Evolutionary conservation across 1,140 invertebrate species (phyloP).

Genomic region (Telenomus remus): DNA sequence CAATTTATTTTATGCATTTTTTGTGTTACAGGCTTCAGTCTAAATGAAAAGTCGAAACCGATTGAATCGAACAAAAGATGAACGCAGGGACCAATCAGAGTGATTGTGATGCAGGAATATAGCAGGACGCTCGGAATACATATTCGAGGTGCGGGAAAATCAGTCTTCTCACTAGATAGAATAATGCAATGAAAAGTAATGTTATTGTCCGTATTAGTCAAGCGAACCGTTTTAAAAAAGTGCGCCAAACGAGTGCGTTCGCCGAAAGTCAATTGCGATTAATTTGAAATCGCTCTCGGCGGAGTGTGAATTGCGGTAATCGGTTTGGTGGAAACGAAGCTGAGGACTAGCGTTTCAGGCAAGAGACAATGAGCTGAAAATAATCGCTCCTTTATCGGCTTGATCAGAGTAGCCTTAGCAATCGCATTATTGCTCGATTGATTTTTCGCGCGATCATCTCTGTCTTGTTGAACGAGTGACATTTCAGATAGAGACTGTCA

Average conservation of each 20-base stretch:
- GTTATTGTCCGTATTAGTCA: conserved; percentile 38
- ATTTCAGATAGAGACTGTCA: no score
- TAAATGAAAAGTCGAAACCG: conserved; percentile 28
- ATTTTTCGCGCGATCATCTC: no score
- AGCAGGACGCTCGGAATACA: conserved; percentile 13
- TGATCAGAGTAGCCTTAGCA: background rate
- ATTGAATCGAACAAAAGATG: conserved; percentile 26
- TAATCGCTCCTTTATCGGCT: no score
- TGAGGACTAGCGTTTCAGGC: no score
- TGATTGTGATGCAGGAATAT: conserved; percentile 25
- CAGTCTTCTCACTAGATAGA: conserved; percentile 33
- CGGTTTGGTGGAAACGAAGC: no score
- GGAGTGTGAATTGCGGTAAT: no score
- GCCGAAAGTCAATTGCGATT: conserved; percentile 4
- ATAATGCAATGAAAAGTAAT: conserved; percentile 22
- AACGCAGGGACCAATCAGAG: conserved; percentile 2
- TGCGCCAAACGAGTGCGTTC: background rate
- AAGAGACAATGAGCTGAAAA: no score
- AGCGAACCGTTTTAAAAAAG: conserved; percentile 9
- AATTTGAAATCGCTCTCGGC: background rate
- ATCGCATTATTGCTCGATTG: no score
- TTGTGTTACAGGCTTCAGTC: conserved; percentile 45
- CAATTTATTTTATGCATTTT: conserved; percentile 24
- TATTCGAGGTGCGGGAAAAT: conserved; percentile 21
- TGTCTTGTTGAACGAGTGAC: no score